Evolutionary conservation across 2,888 invertebrate species (phyloP).

Genomic region (Trachelus troglodyta): DNA sequence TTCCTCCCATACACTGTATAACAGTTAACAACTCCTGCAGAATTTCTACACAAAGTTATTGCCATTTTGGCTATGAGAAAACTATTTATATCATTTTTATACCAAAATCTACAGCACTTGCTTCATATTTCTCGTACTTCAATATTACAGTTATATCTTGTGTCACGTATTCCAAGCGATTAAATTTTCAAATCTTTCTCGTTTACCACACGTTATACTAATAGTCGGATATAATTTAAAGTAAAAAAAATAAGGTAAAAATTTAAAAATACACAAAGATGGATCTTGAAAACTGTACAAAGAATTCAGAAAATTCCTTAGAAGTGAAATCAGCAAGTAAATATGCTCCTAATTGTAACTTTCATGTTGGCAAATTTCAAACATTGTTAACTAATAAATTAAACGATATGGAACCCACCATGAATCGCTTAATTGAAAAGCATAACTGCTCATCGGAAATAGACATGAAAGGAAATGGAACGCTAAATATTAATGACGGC

Average conservation of each 20-base stretch:
- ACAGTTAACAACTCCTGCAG: background rate
- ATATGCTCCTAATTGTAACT: background rate
- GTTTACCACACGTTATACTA: background rate
- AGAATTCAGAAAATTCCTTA: background rate
- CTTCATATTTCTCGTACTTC: background rate
- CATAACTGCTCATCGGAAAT: background rate
- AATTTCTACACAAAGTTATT: background rate
- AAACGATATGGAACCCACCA: background rate
- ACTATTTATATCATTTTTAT: background rate
- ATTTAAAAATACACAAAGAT: background rate
- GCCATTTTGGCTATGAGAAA: background rate
- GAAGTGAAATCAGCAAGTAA: background rate
- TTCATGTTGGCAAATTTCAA: background rate
- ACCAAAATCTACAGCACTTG: background rate
- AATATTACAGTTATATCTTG: background rate
- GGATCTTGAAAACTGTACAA: background rate
- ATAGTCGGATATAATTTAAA: background rate
- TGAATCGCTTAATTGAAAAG: background rate
- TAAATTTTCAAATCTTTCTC: background rate
- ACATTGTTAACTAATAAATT: background rate
- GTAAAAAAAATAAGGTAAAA: background rate
- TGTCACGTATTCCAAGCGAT: background rate
- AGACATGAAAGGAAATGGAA: background rate
- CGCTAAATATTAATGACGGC: background rate
- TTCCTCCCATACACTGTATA: background rate